These are phyloP conservation scores for Graphium colonna DNA, from an alignment of 2,888 invertebrate species.

Conservation along the genomic window DNA sequence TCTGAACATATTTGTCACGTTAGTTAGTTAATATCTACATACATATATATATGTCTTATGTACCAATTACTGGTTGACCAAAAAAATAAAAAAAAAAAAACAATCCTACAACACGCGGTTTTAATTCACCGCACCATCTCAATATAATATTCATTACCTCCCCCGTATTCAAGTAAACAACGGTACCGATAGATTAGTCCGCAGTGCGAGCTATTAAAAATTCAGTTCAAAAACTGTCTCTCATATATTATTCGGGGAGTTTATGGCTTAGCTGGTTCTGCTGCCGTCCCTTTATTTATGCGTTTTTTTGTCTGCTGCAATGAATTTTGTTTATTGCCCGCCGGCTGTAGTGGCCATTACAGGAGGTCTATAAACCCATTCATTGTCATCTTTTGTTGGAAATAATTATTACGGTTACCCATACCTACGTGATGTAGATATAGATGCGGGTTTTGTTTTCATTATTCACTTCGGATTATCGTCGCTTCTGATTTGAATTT, in stretches of 20 bases:
- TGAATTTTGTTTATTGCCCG: constrained; percentile 40
- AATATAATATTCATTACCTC: too few species aligned
- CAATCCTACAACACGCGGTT: too few species aligned
- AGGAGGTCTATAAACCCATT: constrained; percentile 16
- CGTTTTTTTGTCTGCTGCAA: constrained; percentile 34
- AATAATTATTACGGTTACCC: constrained; percentile 7
- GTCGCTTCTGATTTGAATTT: too few species aligned
- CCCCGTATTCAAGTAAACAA: too few species aligned
- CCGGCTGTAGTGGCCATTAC: constrained; percentile 17
- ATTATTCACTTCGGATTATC: not conserved
- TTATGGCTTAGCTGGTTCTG: constrained; percentile 33
- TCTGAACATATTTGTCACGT: too few species aligned
- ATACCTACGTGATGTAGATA: not conserved
- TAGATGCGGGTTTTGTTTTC: not conserved
- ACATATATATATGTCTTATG: too few species aligned
- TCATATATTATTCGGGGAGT: constrained; percentile 36
- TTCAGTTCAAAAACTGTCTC: constrained; percentile 33
- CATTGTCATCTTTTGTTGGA: constrained; percentile 17
- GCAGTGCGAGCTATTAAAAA: constrained; percentile 38
- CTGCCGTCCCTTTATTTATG: constrained; percentile 35
- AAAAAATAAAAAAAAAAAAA: too few species aligned
- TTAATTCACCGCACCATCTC: too few species aligned
- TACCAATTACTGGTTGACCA: too few species aligned
- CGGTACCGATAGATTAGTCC: constrained; percentile 33
- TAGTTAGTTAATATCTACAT: too few species aligned